Conservation (phyloP, 37 sponge, comb jelly and placozoan species). For the Spongilla lacustris region DNA sequence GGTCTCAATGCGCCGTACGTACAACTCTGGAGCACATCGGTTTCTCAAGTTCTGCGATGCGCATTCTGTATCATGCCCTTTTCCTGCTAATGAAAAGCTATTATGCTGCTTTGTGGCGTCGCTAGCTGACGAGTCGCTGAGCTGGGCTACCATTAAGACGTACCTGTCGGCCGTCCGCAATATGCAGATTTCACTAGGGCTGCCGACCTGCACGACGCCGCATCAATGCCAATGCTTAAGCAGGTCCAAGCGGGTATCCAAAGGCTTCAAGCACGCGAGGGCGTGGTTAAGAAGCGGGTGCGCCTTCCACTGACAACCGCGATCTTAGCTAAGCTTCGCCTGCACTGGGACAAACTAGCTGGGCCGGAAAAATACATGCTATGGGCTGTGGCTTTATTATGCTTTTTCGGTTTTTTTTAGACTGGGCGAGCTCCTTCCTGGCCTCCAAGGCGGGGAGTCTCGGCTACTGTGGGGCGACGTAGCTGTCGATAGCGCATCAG, state of each 20-base stretch:
- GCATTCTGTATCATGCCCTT: not conserved
- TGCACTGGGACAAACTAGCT: too few relatives aligned
- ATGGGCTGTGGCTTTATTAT: too few relatives aligned
- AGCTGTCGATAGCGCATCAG: not conserved
- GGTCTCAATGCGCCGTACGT: conserved; percentile 16
- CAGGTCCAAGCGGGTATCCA: not conserved
- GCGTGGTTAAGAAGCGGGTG: too few relatives aligned
- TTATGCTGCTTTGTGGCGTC: conserved; percentile 31
- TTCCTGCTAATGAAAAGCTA: conserved; percentile 12
- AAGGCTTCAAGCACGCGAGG: too few relatives aligned
- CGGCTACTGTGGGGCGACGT: not conserved
- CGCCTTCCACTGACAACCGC: too few relatives aligned
- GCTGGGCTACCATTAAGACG: conserved; percentile 18
- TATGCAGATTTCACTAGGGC: not conserved
- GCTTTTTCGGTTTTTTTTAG: not conserved
- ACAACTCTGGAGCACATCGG: conserved; percentile 4
- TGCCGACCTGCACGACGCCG: not conserved
- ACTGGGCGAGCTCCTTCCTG: not conserved
- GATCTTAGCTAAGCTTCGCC: too few relatives aligned
- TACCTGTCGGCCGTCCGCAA: conserved; percentile 32
- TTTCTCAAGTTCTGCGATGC: not conserved
- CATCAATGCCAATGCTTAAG: not conserved
- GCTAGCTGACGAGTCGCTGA: not conserved
- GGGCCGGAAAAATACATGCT: too few relatives aligned
- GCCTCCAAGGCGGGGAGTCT: not conserved